phyloP scores from a whole-genome alignment of 2,888 invertebrate genomes.

The Chloroclystis v-ata region DNA sequence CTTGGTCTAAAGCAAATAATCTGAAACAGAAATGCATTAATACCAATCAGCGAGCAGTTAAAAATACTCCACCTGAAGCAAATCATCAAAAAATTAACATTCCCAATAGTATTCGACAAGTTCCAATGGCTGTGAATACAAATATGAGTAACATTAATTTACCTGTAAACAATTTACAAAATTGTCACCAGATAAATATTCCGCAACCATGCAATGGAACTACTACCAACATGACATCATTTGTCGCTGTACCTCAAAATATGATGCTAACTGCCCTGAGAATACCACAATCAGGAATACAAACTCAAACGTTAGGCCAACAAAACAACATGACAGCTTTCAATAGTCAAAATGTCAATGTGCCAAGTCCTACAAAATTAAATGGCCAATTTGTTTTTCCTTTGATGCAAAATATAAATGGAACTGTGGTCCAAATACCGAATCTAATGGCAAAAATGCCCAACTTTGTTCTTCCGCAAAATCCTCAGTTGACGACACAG shows the following conservation, averaged over 20 bases:
- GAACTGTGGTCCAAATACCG: constrained; percentile 79
- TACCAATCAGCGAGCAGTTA: constrained; percentile 39
- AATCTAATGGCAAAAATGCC: constrained; percentile 79
- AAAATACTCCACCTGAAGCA: constrained; percentile 47
- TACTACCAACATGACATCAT: constrained; percentile 64
- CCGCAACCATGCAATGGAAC: constrained; percentile 62
- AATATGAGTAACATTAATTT: constrained; percentile 58
- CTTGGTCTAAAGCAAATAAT: constrained; percentile 72
- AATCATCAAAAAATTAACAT: constrained; percentile 64
- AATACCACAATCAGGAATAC: constrained; percentile 73
- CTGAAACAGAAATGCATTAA: constrained; percentile 67
- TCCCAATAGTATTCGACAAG: constrained; percentile 63
- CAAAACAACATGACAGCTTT: constrained; percentile 62
- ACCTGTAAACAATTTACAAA: constrained; percentile 63
- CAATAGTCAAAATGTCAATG: constrained; percentile 62
- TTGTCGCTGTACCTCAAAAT: constrained; percentile 73
- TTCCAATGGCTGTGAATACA: constrained; percentile 62
- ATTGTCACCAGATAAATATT: constrained; percentile 67
- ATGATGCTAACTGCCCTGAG: constrained; percentile 78
- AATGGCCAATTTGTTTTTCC: constrained; percentile 79
- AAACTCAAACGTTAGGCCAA: constrained; percentile 57
- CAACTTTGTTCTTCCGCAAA: constrained; percentile 71
- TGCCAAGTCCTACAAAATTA: constrained; percentile 68
- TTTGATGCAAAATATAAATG: constrained; percentile 78
- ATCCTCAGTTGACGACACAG: constrained; percentile 53